Conservation (phyloP, 2,797 vertebrate species). For the Meda fulgida region DNA sequence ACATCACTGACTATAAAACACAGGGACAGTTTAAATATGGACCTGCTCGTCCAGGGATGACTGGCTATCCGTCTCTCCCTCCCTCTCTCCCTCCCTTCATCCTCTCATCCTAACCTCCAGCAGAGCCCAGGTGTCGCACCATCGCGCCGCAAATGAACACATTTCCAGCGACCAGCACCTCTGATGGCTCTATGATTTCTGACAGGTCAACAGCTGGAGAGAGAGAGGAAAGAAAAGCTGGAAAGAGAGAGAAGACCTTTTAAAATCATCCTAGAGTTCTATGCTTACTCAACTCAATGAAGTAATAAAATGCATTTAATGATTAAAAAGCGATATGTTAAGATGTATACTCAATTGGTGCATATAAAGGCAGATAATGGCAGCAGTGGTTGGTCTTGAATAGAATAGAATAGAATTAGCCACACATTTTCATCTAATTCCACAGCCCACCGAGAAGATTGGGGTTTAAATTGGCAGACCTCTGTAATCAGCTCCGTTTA, state of each 20-base stretch:
- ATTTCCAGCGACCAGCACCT: constrained; percentile 77
- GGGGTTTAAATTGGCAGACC: background rate
- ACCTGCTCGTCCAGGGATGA: constrained; percentile 86
- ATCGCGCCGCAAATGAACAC: constrained; percentile 82
- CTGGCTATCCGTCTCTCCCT: constrained; percentile 80
- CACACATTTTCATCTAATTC: background rate
- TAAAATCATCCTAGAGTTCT: constrained; percentile 2
- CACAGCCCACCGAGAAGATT: background rate
- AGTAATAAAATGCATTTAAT: background rate
- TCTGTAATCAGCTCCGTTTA: constrained; percentile 16
- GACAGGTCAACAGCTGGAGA: constrained; percentile 69
- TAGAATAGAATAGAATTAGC: background rate
- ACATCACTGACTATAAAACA: constrained; percentile 89
- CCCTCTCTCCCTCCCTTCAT: constrained; percentile 47
- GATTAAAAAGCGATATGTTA: background rate
- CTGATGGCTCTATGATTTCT: constrained; percentile 81
- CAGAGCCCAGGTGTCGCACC: constrained; percentile 77
- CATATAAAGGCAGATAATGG: background rate
- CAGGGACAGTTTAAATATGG: constrained; percentile 94
- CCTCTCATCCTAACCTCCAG: constrained; percentile 50
- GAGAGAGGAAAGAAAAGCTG: constrained; percentile 16
- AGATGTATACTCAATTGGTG: background rate
- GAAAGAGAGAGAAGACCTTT: constrained; percentile 31
- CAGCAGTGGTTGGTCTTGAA: background rate
- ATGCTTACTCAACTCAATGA: background rate